Base-by-base conservation (phyloP, 1,140 invertebrate species). In the Halotydeus destructor region DNA sequence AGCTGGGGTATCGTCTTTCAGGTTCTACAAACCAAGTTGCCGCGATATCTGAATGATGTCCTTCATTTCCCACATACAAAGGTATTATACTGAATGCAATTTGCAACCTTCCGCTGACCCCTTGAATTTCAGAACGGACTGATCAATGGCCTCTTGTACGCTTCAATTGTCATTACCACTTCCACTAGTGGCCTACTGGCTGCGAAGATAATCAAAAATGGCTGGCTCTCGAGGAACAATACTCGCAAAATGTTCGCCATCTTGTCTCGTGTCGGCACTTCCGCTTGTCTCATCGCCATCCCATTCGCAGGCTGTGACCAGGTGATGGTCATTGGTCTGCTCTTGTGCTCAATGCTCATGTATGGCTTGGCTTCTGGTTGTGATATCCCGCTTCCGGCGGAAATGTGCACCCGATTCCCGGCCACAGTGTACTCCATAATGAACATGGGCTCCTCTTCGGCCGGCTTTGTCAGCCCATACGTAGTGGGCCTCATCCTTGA, bases 1-100 rank as follows among this genome's bases (percentile, higher is more conserved):
- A 73, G 78, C 44, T 82, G 80, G 41, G 84, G 89, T 40, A 94
- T 86, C 64, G 82, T 84, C 1, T 89, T 85, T 62, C 93, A 91
- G 62, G 88, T 81, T 4, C 74, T 94, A 34, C 70, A 93, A 37
- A 83, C 86, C 56, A 81, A 89, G 55, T 65, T 94, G 39, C 89
- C 28, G 40, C 56, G 41, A 38, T 60, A 44, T 51, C 49, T 50
- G 21, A 37, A 54, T 37, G 19, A 77, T 53, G 81, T 93, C 35
- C 65, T 45, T 9, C 27, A 30, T 30, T 30, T 30, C 8, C 8
- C 8, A 30, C 8, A 9, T 9, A 8, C 8, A 9, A 8, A 30
- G 14, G 27, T 30, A 30, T 30, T 30, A 9, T 14, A 9, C 27
- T 9, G 14, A 30, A 14, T 9, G 14, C 27, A 9, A 9, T 30